phyloP scores from a whole-genome alignment of 2,888 invertebrate species.

The Melanophora roralis region DNA sequence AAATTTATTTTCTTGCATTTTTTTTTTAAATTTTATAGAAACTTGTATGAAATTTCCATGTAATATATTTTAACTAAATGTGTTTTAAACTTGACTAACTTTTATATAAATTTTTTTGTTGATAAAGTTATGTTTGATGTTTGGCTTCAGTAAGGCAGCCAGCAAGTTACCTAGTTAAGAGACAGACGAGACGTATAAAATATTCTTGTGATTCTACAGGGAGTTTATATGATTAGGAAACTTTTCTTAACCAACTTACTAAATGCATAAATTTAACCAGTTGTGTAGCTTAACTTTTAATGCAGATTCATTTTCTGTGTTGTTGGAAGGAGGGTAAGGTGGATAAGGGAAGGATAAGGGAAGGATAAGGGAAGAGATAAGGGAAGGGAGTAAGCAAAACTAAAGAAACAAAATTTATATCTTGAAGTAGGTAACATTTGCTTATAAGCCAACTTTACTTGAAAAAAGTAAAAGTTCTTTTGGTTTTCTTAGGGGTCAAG shows the following conservation, averaged over 20 bases:
- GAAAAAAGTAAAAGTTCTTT: not conserved
- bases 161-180: slow-evolving; percentile 50
- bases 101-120: not conserved
- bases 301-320: slow-evolving; percentile 40
- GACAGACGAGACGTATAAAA: slow-evolving; percentile 39
- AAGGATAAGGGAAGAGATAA: not conserved
- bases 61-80: slow-evolving; percentile 43
- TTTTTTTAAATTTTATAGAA: slow-evolving; percentile 12
- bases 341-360: not conserved
- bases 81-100: slow-evolving; percentile 55
- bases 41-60: slow-evolving; percentile 9
- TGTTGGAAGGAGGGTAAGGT: too few species aligned
- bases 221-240: slow-evolving; percentile 47
- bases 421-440: not conserved
- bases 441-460: not conserved
- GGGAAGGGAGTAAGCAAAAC: not conserved
- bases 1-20: slow-evolving; percentile 31
- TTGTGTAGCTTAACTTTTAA: slow-evolving; percentile 42
- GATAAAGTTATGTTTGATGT: not conserved
- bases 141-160: slow-evolving; percentile 22
- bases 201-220: slow-evolving; percentile 42
- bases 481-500: slow-evolving; percentile 18
- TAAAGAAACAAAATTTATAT: not conserved
- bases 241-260: slow-evolving; percentile 45
- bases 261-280: slow-evolving; percentile 24